A percentile compares a stretch with the other conserved stretches of the same genome.
These are phyloP conservation scores for Callipepla californica DNA, from an alignment of 2,113 vertebrate genomes.

Conservation along the genomic window DNA sequence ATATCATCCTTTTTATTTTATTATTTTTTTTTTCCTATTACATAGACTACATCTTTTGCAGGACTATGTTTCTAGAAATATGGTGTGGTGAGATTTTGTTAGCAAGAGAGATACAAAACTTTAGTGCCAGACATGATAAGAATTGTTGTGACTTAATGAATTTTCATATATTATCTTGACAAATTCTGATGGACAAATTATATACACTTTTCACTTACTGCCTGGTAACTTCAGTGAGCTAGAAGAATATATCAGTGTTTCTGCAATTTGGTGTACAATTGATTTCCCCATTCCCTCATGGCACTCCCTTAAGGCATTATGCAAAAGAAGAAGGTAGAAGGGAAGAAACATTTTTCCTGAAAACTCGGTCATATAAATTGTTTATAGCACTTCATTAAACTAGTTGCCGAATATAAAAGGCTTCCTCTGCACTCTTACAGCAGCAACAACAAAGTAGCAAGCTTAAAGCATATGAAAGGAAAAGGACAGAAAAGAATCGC, in stretches of 20 bases:
- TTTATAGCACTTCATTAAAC: neutral
- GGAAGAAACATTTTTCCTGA: neutral
- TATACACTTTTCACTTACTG: conserved; percentile 6
- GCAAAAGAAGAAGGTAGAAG: conserved; percentile 19
- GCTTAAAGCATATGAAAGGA: neutral
- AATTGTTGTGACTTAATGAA: neutral
- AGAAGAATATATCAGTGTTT: conserved; percentile 8
- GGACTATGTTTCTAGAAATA: neutral
- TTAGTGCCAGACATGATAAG: neutral
- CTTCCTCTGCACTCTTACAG: neutral
- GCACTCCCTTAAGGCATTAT: conserved; percentile 17
- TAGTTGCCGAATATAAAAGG: neutral
- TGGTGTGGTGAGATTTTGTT: neutral
- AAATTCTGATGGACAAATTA: conserved; percentile 19
- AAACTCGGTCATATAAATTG: neutral
- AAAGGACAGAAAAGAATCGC: neutral
- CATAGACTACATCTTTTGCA: neutral
- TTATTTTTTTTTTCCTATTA: neutral
- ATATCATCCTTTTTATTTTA: neutral
- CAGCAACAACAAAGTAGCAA: neutral
- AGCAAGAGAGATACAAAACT: conserved; percentile 8
- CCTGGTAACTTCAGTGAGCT: neutral
- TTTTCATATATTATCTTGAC: neutral
- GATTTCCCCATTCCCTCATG: conserved; percentile 26
- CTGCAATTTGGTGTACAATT: neutral